Conservation (phyloP, 2,113 vertebrate genomes). For the Dicerorhinus sumatrensis region DNA sequence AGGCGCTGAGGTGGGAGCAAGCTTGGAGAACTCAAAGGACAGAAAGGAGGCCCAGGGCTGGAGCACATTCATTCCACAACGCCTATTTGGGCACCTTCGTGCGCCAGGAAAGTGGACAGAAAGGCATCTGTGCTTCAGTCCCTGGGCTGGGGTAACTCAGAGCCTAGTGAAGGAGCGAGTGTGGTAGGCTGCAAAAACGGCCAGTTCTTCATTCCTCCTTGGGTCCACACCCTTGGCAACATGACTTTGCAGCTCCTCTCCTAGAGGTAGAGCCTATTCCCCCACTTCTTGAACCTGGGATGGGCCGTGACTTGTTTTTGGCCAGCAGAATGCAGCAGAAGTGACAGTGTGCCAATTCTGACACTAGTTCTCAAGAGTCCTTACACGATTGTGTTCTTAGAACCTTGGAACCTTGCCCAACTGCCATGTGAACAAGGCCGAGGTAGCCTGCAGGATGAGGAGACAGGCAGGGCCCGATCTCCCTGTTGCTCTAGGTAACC, state of each 20-base stretch:
- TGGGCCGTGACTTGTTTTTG: background rate
- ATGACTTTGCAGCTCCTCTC: background rate
- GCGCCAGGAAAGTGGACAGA: background rate
- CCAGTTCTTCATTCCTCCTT: background rate
- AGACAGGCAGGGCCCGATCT: background rate
- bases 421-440: background rate
- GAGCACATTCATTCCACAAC: accelerated
- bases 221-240: accelerated
- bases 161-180: background rate
- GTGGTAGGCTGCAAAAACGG: background rate
- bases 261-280: background rate
- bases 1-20: background rate
- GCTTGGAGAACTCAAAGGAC: background rate
- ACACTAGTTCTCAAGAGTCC: background rate
- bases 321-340: background rate
- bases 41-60: background rate
- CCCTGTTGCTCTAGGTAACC: background rate
- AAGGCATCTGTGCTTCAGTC: accelerated
- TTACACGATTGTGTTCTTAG: too few relatives aligned
- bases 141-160: background rate
- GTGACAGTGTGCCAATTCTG: background rate
- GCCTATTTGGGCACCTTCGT: accelerated
- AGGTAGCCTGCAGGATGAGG: too few relatives aligned
- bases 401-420: background rate
- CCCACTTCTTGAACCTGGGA: background rate